These are phyloP conservation scores for Lepidocyrtinus sp. DNA, from an alignment of 2,888 invertebrate species.

Conservation along the genomic window DNA sequence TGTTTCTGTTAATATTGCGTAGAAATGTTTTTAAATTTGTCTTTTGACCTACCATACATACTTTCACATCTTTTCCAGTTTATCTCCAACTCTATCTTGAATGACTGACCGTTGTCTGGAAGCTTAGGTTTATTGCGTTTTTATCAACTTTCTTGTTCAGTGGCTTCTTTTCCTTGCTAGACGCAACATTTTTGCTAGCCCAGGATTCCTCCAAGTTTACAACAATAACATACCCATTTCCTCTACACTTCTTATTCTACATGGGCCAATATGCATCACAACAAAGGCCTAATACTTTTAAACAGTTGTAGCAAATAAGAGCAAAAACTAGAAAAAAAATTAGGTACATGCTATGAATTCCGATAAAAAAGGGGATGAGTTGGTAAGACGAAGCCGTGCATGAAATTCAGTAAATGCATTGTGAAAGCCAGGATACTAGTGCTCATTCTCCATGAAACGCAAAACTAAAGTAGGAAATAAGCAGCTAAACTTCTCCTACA, in stretches of 20 bases:
- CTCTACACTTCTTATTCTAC: slow-evolving; percentile 17
- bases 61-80: not conserved
- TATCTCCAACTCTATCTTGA: not conserved
- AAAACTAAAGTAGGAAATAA: not conserved
- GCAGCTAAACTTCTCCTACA: not conserved
- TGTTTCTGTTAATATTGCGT: slow-evolving; percentile 13
- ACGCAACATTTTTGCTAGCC: too few species aligned
- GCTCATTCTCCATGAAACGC: not conserved
- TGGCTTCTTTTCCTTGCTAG: not conserved
- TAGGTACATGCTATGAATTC: slow-evolving; percentile 39
- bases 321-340: slow-evolving; percentile 24
- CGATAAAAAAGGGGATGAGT: slow-evolving; percentile 30
- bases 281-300: slow-evolving; percentile 1
- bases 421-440: not conserved
- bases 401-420: slow-evolving; percentile 26
- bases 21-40: not conserved
- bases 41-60: not conserved
- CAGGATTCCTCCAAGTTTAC: slow-evolving; percentile 40
- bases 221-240: slow-evolving; percentile 45
- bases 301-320: slow-evolving; percentile 17
- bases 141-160: not conserved
- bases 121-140: not conserved
- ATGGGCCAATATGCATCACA: slow-evolving; percentile 29
- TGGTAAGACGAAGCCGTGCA: slow-evolving; percentile 1
- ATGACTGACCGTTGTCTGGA: not conserved